Conservation (phyloP, 2,888 invertebrate species). For the Sphaeridia pumilis region DNA sequence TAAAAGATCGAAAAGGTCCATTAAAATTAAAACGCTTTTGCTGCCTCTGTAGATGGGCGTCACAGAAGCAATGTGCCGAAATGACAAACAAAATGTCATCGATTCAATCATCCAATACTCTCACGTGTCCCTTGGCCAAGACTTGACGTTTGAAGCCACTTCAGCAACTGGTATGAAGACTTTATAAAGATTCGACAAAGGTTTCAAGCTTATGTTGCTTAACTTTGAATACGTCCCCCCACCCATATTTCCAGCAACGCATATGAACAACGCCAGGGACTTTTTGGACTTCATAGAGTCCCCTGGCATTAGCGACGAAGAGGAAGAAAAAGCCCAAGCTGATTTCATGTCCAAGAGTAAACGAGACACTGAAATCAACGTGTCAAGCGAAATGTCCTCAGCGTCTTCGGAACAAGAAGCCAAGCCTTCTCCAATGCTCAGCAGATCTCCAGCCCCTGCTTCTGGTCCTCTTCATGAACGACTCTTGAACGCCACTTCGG, state of each 20-base stretch:
- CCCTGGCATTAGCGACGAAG: not conserved
- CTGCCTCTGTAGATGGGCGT: conserved; percentile 32
- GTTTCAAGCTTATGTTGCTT: not conserved
- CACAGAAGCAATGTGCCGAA: conserved; percentile 29
- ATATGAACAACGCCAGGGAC: conserved; percentile 2
- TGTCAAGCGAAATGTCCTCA: too few relatives aligned
- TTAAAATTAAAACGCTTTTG: too few relatives aligned
- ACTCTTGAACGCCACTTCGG: too few relatives aligned
- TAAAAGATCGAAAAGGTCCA: too few relatives aligned
- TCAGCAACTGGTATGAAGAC: conserved; percentile 23
- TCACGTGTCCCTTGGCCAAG: conserved; percentile 21
- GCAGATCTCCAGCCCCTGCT: too few relatives aligned
- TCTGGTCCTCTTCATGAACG: too few relatives aligned
- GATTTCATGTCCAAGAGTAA: too few relatives aligned
- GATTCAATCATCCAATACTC: conserved; percentile 27
- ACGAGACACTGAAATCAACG: too few relatives aligned
- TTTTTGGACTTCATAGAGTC: too few relatives aligned
- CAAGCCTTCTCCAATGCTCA: too few relatives aligned
- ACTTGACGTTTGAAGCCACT: conserved; percentile 23
- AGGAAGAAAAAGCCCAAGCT: too few relatives aligned
- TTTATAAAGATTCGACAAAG: not conserved
- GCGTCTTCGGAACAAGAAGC: too few relatives aligned
- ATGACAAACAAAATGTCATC: conserved; percentile 22
- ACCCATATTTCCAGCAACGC: not conserved
- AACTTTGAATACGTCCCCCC: not conserved